A percentile compares a stretch with the other conserved stretches of the same genome.
phyloP scores from a whole-genome alignment of 2,888 invertebrate species.

The Chorisops tibialis region DNA sequence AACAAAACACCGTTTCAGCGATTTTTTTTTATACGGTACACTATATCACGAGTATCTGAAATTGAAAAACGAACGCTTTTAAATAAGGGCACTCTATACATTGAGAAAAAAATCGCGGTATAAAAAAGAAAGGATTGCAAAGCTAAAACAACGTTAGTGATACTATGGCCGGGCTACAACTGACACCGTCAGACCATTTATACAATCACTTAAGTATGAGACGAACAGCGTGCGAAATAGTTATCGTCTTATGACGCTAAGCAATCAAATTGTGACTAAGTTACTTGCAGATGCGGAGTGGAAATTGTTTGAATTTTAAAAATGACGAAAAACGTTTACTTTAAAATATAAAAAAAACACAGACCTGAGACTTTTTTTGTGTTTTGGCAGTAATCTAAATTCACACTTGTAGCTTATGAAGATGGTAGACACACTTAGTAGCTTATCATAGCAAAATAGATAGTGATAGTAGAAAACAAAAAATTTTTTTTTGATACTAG shows the following conservation, averaged over 20 bases:
- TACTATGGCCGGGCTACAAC: conserved; percentile 1
- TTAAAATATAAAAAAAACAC: too few species aligned
- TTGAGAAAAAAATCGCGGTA: neutral
- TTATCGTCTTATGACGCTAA: conserved; percentile 20
- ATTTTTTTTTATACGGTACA: conserved; percentile 5
- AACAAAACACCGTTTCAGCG: neutral
- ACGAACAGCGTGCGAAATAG: conserved; percentile 16
- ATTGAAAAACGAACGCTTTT: too few species aligned
- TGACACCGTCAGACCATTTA: conserved; percentile 13
- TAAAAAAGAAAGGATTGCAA: neutral
- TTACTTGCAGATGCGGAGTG: conserved; percentile 1
- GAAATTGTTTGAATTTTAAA: conserved; percentile 12
- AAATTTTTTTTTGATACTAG: too few species aligned
- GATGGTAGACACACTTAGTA: too few species aligned
- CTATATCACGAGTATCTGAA: conserved; percentile 5
- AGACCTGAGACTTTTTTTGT: too few species aligned
- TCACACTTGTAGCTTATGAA: too few species aligned
- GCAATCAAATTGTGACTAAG: conserved; percentile 21
- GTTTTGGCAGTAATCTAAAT: too few species aligned
- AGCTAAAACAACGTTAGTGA: neutral
- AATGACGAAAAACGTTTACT: neutral
- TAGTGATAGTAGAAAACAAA: too few species aligned
- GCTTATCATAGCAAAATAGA: too few species aligned
- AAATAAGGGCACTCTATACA: neutral
- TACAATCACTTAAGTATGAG: conserved; percentile 12